Evolutionary conservation across 30 jellyfish, hydroid and myxozoan species (phyloP), one percentile per base, ranked within the genome.

Genomic region (Sanderia malayensis): DNA sequence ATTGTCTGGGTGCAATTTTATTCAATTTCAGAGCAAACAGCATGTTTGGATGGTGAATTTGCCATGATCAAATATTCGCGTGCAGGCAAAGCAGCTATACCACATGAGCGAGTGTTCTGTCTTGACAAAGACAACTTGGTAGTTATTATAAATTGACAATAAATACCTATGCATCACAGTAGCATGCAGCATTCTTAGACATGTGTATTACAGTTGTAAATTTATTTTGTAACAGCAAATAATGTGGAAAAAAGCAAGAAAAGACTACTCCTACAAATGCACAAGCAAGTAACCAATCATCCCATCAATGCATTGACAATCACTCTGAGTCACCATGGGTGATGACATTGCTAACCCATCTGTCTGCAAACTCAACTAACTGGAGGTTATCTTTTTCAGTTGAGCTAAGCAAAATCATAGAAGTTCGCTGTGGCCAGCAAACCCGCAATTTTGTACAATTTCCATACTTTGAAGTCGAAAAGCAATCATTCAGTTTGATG

Each of bases 401-500:
- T 60, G 80, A 65, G 28, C 57, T 88, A n/a, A 46, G 72, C 41
- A 79, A 75, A n/a, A 62, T 80, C 47, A 57, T 71, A 10, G 97
- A 88, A 75, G 97, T 88, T 2, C 91, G 97, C 1, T 88, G 97
- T 34, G 97, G 97, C 25, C 97, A 88, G 60, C 97, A 88, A 61
- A 88, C 97, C 8, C 32, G 92, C 19, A 88, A 88, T 30, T 88
- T 88, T 58, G 49, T 24, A 23, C 83, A 78, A 22, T 88, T 88
- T 57, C 97, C 97, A 1, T 88, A 88, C 37, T 41, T 74, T 9
- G 97, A 88, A 81, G 97, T 88, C 2, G 97, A 88, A 46, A 88
- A 64, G 74, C 97, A 88, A 52, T 88, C 97, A 9, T 88, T 88
- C 79, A 81, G 95, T 28, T 61, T 88, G 73, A 81, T 88, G 87